Percentiles rank a stretch among this genome's conserved stretches.
phyloP scores from a whole-genome alignment of 2,888 invertebrate species.

The Athalia circularis region DNA sequence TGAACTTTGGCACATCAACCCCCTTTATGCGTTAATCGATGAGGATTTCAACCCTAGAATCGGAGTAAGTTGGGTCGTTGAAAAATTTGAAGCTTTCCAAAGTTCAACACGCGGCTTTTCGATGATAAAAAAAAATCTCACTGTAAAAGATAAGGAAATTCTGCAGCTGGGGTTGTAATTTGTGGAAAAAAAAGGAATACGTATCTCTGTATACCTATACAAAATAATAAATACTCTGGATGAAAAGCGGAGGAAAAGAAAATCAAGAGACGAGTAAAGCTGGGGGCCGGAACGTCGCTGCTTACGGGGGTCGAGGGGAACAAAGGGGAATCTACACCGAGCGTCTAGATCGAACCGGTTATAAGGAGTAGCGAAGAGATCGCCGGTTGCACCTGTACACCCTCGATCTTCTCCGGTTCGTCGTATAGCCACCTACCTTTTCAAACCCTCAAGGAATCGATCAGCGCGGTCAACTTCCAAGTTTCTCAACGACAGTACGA shows the following conservation, averaged over 20 bases:
- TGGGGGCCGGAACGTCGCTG: slow-evolving; percentile 12
- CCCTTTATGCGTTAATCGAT: too few relatives aligned
- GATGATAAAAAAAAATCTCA: too few relatives aligned
- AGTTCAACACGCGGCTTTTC: too few relatives aligned
- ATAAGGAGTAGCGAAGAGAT: slow-evolving; percentile 37
- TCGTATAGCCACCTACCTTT: slow-evolving; percentile 3
- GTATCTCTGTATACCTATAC: too few relatives aligned
- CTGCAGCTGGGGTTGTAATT: too few relatives aligned
- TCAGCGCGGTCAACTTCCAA: slow-evolving; percentile 34
- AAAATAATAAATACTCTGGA: background rate
- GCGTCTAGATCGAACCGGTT: slow-evolving; percentile 45
- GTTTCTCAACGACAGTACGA: slow-evolving; percentile 48
- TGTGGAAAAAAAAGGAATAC: too few relatives aligned
- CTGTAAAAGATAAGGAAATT: too few relatives aligned
- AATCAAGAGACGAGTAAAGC: background rate
- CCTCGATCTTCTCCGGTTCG: background rate
- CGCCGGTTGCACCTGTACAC: slow-evolving; percentile 44
- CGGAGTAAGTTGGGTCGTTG: too few relatives aligned
- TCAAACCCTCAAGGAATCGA: slow-evolving; percentile 21
- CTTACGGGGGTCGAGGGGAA: background rate
- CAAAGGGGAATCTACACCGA: slow-evolving; percentile 11
- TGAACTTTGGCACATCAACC: too few relatives aligned
- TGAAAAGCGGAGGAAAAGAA: background rate
- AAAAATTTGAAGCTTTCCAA: too few relatives aligned
- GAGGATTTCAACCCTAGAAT: too few relatives aligned